Conservation (phyloP, 2,888 invertebrate genomes). For the Lasioglossum marginatum region DNA sequence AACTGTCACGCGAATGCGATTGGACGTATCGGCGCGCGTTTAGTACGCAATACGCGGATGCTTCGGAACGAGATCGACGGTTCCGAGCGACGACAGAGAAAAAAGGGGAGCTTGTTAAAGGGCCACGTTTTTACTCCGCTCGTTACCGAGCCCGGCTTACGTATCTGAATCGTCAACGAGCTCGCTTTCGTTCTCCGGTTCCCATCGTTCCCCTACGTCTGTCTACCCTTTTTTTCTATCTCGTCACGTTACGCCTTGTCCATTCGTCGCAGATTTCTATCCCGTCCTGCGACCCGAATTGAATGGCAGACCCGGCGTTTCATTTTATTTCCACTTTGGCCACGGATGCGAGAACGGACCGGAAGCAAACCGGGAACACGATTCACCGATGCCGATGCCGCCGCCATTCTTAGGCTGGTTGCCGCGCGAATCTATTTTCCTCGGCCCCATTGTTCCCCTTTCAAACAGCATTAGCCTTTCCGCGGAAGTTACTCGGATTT, state of each 20-base stretch:
- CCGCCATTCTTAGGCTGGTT: conserved; percentile 41
- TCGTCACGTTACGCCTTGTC: background rate
- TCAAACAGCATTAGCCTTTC: background rate
- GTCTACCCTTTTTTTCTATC: background rate
- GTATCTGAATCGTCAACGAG: conserved; percentile 35
- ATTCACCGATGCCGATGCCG: conserved; percentile 27
- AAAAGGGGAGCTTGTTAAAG: conserved; percentile 44
- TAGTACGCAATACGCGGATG: background rate
- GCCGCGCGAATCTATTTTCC: conserved; percentile 38
- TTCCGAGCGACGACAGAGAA: conserved; percentile 22
- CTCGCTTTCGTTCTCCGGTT: conserved; percentile 26
- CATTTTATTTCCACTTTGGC: conserved; percentile 61
- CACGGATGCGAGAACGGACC: conserved; percentile 9
- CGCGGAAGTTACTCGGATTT: background rate
- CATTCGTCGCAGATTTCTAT: conserved; percentile 62
- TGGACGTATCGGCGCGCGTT: background rate
- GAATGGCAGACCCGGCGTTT: conserved; percentile 57
- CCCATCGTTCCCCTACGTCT: background rate
- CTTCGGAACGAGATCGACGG: conserved; percentile 15
- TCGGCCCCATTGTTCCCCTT: background rate
- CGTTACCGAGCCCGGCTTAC: conserved; percentile 49
- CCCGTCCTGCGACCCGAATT: conserved; percentile 66
- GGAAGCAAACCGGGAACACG: conserved; percentile 31
- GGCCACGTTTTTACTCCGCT: conserved; percentile 41
- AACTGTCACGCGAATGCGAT: background rate